phyloP scores from a whole-genome alignment of 1,140 invertebrate species.

The Calliopsis andreniformis region DNA sequence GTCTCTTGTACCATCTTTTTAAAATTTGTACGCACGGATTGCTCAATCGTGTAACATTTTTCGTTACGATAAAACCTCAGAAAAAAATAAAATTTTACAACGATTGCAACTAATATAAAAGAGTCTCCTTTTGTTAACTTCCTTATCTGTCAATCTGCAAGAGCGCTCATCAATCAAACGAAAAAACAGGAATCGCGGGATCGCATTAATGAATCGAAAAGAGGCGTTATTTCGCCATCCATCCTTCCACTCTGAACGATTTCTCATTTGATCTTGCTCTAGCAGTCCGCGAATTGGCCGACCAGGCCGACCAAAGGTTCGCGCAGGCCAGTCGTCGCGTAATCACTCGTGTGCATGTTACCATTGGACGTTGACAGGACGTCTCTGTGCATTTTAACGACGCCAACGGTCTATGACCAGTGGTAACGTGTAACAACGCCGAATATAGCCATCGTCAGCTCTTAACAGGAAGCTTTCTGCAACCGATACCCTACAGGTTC shows the following conservation, averaged over 20 bases:
- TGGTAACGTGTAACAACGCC: neutral
- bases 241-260: constrained; percentile 13
- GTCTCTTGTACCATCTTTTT: neutral
- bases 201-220: neutral
- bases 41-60: neutral
- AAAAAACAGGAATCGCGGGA: too few species aligned
- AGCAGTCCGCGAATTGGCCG: neutral
- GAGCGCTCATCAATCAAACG: too few species aligned
- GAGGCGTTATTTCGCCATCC: neutral
- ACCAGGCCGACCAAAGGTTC: neutral
- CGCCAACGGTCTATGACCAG: too few species aligned
- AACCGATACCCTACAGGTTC: neutral
- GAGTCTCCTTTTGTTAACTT: too few species aligned
- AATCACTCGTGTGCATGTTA: neutral
- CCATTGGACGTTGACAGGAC: neutral
- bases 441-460: neutral
- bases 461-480: neutral
- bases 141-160: too few species aligned
- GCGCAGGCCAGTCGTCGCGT: constrained; percentile 5
- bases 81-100: constrained; percentile 7
- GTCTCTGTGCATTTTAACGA: neutral
- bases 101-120: neutral
- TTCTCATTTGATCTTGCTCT: constrained; percentile 2
- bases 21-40: constrained; percentile 1
- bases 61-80: neutral